Percentiles rank a stretch among this genome's conserved stretches.
These are phyloP conservation scores for Hyalella azteca DNA, from an alignment of 2,888 invertebrate genomes.

Conservation along the genomic window DNA sequence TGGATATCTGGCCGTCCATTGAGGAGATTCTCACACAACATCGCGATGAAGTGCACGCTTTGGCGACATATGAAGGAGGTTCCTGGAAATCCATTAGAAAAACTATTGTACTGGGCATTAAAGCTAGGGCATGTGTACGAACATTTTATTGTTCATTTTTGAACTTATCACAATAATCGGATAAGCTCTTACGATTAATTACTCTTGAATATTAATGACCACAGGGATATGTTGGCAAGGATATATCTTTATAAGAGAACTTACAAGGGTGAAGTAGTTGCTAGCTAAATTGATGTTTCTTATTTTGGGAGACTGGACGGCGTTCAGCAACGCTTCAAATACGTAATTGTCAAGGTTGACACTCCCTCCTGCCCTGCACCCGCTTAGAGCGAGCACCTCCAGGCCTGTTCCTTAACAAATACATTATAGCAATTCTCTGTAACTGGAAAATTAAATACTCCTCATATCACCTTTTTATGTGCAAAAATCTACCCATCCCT, in stretches of 20 bases:
- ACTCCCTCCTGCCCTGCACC: conserved; percentile 18
- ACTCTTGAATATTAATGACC: too few species aligned
- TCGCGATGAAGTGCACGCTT: background rate
- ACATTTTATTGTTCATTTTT: too few species aligned
- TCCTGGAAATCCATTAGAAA: background rate
- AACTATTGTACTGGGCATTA: too few species aligned
- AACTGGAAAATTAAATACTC: too few species aligned
- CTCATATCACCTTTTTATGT: too few species aligned
- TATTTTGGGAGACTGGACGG: conserved; percentile 5
- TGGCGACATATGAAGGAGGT: background rate
- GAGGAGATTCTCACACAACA: background rate
- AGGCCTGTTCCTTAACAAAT: background rate
- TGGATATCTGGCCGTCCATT: background rate
- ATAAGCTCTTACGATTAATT: too few species aligned
- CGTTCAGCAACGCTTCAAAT: background rate
- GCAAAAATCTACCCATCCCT: too few species aligned
- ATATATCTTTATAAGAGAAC: too few species aligned
- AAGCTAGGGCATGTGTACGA: too few species aligned
- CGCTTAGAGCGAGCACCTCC: background rate
- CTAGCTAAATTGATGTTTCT: conserved; percentile 29
- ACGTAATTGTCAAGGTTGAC: conserved; percentile 11
- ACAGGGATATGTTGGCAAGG: too few species aligned
- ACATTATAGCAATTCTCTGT: too few species aligned
- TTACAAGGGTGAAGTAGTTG: conserved; percentile 40
- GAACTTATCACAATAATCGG: too few species aligned